phyloP scores from a whole-genome alignment of 2,888 invertebrate genomes.

The Branchellion lobata region DNA sequence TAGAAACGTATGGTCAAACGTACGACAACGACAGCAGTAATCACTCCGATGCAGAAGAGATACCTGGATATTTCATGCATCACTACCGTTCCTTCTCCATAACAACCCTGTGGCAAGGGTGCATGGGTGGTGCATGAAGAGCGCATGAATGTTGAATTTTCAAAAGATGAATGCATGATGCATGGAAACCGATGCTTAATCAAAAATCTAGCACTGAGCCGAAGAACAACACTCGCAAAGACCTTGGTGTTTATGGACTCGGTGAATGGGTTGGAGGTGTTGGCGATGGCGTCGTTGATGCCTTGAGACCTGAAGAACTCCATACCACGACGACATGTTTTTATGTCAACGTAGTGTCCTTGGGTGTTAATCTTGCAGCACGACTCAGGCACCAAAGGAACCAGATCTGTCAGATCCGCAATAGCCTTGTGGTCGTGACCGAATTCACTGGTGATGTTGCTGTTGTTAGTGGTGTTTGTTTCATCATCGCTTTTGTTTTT shows the following conservation, averaged over 20 bases:
- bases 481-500: background rate
- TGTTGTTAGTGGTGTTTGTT: background rate
- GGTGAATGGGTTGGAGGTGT: background rate
- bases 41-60: slow-evolving; percentile 48
- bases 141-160: no score
- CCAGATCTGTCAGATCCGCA: background rate
- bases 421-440: background rate
- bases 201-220: no score
- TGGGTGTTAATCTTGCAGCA: slow-evolving; percentile 16
- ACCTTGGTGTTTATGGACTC: slow-evolving; percentile 25
- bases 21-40: slow-evolving; percentile 49
- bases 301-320: background rate
- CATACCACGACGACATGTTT: background rate
- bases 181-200: no score
- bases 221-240: background rate
- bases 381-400: slow-evolving; percentile 13
- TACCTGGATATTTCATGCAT: slow-evolving; percentile 47
- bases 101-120: slow-evolving; percentile 48
- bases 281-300: background rate
- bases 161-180: no score
- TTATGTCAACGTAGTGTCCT: background rate
- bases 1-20: no score
- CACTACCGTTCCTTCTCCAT: slow-evolving; percentile 47
- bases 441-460: background rate
- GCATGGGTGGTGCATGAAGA: no score